These are phyloP conservation scores for Antheraea yamamai DNA, from an alignment of 2,888 invertebrate genomes.

Conservation along the genomic window DNA sequence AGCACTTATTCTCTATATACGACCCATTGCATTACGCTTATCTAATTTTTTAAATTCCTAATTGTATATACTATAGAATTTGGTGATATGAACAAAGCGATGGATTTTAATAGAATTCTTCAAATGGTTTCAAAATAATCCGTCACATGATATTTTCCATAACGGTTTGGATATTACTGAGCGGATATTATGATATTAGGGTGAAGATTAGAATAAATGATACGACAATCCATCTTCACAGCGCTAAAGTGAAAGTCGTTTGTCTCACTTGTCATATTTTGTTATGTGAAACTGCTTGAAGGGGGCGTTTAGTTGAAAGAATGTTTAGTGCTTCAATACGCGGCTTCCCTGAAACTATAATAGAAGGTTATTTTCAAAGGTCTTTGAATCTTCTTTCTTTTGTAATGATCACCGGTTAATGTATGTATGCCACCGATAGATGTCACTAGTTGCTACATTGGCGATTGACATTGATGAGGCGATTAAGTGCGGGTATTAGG, in stretches of 20 bases:
- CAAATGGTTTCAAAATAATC: background rate
- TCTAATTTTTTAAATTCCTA: background rate
- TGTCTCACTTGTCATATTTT: constrained; percentile 25
- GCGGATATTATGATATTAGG: constrained; percentile 48
- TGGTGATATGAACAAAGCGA: background rate
- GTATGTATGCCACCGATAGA: too few relatives aligned
- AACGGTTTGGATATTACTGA: constrained; percentile 30
- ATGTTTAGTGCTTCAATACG: too few relatives aligned
- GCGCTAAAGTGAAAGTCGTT: constrained; percentile 32
- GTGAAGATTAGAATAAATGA: constrained; percentile 61
- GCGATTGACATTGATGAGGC: too few relatives aligned
- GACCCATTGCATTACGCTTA: background rate
- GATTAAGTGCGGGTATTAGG: too few relatives aligned
- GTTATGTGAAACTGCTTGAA: background rate
- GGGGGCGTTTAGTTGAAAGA: background rate
- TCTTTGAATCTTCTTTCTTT: too few relatives aligned
- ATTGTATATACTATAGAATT: background rate
- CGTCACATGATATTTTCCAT: background rate
- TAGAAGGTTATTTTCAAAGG: too few relatives aligned
- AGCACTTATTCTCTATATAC: background rate
- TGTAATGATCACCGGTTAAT: too few relatives aligned
- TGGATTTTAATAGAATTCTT: background rate
- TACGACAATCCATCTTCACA: constrained; percentile 46
- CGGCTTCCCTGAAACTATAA: too few relatives aligned
- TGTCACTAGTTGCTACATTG: too few relatives aligned